Conservation (phyloP, 2,888 invertebrate species). For the Plutella xylostella region DNA sequence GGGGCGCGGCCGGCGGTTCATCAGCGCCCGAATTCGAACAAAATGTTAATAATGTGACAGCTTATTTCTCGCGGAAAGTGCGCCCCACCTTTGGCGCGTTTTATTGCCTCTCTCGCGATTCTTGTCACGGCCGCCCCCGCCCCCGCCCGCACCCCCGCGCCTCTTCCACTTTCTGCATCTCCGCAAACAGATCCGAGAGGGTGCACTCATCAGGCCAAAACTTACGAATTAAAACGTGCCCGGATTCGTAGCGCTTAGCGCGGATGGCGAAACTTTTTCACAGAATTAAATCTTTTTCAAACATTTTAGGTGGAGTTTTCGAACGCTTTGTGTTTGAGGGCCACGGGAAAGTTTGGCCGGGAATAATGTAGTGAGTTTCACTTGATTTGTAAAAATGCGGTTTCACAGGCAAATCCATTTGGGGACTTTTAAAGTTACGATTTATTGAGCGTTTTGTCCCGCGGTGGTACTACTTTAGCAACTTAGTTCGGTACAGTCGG, state of each 20-base stretch:
- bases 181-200: neutral
- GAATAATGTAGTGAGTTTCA: constrained; percentile 2
- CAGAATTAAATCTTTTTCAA: constrained; percentile 2
- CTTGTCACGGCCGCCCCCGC: constrained; percentile 38
- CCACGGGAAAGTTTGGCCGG: neutral
- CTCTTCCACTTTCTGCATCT: constrained; percentile 8
- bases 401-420: too few species aligned
- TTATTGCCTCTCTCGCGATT: constrained; percentile 47
- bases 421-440: too few species aligned
- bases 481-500: too few species aligned
- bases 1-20: constrained; percentile 16
- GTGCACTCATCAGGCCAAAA: constrained; percentile 27
- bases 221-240: constrained; percentile 62
- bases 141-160: neutral
- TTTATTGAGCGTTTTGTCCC: too few species aligned
- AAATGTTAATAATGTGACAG: constrained; percentile 55
- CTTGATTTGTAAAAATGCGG: constrained; percentile 6
- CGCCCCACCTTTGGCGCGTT: constrained; percentile 33
- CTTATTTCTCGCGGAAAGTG: constrained; percentile 58
- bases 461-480: too few species aligned
- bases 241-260: constrained; percentile 32
- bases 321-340: neutral
- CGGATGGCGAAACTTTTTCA: constrained; percentile 4
- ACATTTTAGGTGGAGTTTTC: constrained; percentile 1
- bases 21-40: constrained; percentile 37